Base-by-base conservation (phyloP, 2,113 vertebrate genomes). In the Meriones unguiculatus region DNA sequence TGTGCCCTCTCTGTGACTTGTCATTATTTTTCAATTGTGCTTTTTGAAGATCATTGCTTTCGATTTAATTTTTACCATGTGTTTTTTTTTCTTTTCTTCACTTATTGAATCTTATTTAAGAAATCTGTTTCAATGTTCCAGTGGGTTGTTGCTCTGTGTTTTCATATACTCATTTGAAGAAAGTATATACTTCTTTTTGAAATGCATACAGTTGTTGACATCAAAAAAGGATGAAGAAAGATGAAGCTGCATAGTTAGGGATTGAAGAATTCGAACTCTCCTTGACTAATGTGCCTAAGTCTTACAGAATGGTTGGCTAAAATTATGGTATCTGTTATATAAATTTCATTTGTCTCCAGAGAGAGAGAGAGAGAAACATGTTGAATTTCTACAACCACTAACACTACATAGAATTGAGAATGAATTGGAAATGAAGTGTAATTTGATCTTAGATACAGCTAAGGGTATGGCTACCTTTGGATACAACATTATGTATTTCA, bases 81-180 rank as follows among this genome's bases (percentile, higher is more conserved):
- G 46, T 62, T 92, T 96, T 96, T 90, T 88, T 59, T 92, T 28
- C 38, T 46, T 46, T 46, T 46, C 46, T 46, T 65, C 41, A 67
- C 3, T 77, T 78, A 28, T 87, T 84, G 10, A 75, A 17, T 92
- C 13, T 46, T 9, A 5, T 41, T 25, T 17, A 92, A 78, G 73
- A 94, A 75, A 70, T 24, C 59, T 80, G 24, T 52, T 9, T 12
- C 4, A 87, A 69, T n/a, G 0, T 59, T 25, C 32, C n/a, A 70
- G 25, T 15, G 1, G 13, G 28, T 20, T 78, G 69, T 32, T 52
- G 2, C 38, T 86, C 32, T 93, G 54, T 4, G 41, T 38, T 50
- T 84, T 28, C 17, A 35, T 28, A 9, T 12, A 64, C 24, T 87
- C 38, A 22, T 59, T 89, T 82, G 35, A 54, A 91, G 11, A 50